A percentile compares a stretch with the other conserved stretches of the same genome.
Conservation (phyloP, 2,888 invertebrate species). For the Agrotis puta region DNA sequence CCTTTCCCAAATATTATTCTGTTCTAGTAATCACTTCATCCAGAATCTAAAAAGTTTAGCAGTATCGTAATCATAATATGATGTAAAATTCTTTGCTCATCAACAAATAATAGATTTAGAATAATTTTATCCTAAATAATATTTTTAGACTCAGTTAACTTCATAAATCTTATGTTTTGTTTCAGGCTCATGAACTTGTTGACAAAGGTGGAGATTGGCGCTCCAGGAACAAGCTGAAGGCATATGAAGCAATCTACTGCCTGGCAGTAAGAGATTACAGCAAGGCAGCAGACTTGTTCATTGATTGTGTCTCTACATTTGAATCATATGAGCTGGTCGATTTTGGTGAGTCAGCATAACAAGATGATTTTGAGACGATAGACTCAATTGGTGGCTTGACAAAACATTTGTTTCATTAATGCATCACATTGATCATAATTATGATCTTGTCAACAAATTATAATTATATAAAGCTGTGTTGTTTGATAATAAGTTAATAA, state of each 20-base stretch:
- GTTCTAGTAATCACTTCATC: no score
- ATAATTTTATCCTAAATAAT: no score
- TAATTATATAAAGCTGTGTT: no score
- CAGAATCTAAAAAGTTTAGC: no score
- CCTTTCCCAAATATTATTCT: no score
- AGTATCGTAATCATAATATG: no score
- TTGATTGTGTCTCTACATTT: slow-evolving; percentile 99
- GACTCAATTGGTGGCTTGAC: not conserved
- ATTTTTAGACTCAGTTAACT: not conserved
- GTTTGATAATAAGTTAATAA: no score
- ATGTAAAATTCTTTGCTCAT: no score
- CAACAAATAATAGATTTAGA: no score
- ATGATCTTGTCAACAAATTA: no score
- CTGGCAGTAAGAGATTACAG: slow-evolving; percentile 99
- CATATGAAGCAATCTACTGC: slow-evolving; percentile 98
- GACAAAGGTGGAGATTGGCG: slow-evolving; percentile 99
- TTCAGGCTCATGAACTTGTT: slow-evolving; percentile 92
- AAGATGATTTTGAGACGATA: not conserved
- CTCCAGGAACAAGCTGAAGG: slow-evolving; percentile 98
- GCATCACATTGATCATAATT: no score
- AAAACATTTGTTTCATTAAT: no score
- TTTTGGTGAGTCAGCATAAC: slow-evolving; percentile 94
- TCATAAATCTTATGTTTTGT: slow-evolving; percentile 33
- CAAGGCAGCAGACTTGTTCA: slow-evolving; percentile 97
- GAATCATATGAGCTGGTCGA: slow-evolving; percentile 99